Evolutionary conservation across 2,797 vertebrate species (phyloP).

Genomic region (Yasuhikotakia modesta): DNA sequence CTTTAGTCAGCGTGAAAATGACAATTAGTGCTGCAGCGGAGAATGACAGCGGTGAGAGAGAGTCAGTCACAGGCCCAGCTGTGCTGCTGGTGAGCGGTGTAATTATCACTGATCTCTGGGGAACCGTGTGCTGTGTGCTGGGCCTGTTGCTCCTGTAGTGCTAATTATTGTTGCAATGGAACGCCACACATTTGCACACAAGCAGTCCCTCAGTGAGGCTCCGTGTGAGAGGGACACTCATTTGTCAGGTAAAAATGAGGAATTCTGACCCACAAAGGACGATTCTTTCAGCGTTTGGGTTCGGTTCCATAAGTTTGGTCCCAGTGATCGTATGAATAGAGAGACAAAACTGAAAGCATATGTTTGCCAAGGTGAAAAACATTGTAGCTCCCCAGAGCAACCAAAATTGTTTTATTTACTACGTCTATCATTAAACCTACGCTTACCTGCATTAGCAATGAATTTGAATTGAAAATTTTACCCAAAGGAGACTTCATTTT

Average conservation of each 20-base stretch:
- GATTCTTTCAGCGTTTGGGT: neutral
- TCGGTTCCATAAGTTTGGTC: neutral
- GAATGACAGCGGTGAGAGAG: constrained; percentile 24
- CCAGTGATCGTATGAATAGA: neutral
- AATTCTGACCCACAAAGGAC: constrained; percentile 17
- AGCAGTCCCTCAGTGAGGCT: constrained; percentile 17
- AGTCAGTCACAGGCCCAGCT: constrained; percentile 49
- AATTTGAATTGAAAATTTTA: neutral
- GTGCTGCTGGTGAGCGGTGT: constrained; percentile 56
- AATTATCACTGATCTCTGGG: constrained; percentile 60
- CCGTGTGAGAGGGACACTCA: constrained; percentile 42
- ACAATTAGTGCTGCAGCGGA: constrained; percentile 51
- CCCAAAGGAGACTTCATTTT: no score
- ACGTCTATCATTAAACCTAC: neutral
- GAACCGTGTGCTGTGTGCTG: constrained; percentile 51
- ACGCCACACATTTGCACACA: constrained; percentile 34
- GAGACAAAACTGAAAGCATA: no score
- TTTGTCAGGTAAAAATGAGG: constrained; percentile 52
- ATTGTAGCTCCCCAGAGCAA: no score
- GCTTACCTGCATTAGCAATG: neutral
- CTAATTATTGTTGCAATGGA: constrained; percentile 58
- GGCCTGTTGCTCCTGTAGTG: constrained; percentile 56
- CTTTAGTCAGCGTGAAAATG: constrained; percentile 57
- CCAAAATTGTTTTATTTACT: no score
- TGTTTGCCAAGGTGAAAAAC: neutral